Evolutionary conservation across 92 coral and sea anemone species (phyloP).

Genomic region (Epizoanthus fatuus): DNA sequence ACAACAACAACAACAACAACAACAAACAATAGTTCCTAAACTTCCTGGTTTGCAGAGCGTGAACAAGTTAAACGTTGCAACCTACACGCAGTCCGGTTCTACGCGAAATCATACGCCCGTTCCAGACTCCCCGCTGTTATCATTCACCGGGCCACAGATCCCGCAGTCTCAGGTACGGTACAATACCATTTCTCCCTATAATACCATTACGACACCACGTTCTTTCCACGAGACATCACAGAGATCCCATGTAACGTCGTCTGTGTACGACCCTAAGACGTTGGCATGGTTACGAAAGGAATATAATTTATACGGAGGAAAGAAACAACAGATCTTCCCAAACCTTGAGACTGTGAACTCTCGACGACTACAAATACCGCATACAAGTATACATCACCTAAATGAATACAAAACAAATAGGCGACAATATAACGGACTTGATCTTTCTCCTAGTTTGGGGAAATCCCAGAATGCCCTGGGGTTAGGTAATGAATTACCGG

Average conservation of each 20-base stretch:
- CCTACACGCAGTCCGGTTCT: slow-evolving; percentile 1
- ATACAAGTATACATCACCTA: not conserved
- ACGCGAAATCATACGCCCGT: not conserved
- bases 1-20: slow-evolving; percentile 12
- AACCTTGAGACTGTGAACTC: slow-evolving; percentile 14
- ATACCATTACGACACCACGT: not conserved
- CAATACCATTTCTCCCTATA: not conserved
- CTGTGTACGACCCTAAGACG: slow-evolving; percentile 34
- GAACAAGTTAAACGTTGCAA: slow-evolving; percentile 2
- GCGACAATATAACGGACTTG: no score
- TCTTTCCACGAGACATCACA: not conserved
- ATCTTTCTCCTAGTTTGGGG: no score
- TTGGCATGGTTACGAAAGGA: slow-evolving; percentile 46
- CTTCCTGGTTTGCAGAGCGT: not conserved
- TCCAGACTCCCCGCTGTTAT: not conserved
- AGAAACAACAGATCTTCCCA: not conserved
- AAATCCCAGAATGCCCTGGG: not conserved
- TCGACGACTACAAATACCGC: slow-evolving; percentile 16
- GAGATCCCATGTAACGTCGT: slow-evolving; percentile 7
- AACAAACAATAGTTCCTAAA: not conserved
- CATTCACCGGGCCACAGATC: not conserved
- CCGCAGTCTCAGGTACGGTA: slow-evolving; percentile 38
- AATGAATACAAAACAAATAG: no score
- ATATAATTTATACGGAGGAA: slow-evolving; percentile 5
- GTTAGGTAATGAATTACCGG: no score